These are phyloP conservation scores for Passerina amoena DNA, from an alignment of 2,113 vertebrate species.

Conservation along the genomic window DNA sequence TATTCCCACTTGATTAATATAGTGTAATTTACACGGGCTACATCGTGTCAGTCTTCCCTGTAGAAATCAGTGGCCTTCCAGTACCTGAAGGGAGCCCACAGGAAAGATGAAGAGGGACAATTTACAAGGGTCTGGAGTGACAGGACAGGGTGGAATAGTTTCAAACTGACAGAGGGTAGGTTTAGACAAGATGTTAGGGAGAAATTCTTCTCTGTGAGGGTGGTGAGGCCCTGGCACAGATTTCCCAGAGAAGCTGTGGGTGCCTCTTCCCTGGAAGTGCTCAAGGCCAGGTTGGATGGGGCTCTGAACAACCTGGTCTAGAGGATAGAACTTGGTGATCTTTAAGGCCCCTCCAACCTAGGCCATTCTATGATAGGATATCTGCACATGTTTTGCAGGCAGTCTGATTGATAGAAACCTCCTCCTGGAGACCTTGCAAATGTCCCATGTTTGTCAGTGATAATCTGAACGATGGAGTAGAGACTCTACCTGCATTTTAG, in stretches of 20 bases:
- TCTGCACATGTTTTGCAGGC: background rate
- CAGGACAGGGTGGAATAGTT: background rate
- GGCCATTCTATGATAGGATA: background rate
- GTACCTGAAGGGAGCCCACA: background rate
- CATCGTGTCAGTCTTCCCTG: rapidly evolving
- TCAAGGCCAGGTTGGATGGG: background rate
- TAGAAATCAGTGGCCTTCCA: background rate
- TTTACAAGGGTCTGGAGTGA: background rate
- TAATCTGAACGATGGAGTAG: background rate
- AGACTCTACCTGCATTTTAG: background rate
- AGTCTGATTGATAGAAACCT: background rate
- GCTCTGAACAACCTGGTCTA: rapidly evolving
- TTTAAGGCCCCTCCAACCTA: background rate
- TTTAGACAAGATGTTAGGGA: background rate
- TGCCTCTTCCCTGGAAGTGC: background rate
- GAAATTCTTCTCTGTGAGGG: rapidly evolving
- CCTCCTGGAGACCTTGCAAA: background rate
- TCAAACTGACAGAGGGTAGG: background rate
- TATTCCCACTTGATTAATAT: background rate
- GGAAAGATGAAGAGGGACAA: background rate
- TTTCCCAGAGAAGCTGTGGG: background rate
- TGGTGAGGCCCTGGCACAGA: no score
- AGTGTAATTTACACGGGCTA: background rate
- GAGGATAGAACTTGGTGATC: no score
- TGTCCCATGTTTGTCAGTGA: background rate